These are phyloP conservation scores for Trachelipus rathkii DNA, from an alignment of 1,140 invertebrate species.

Conservation along the genomic window DNA sequence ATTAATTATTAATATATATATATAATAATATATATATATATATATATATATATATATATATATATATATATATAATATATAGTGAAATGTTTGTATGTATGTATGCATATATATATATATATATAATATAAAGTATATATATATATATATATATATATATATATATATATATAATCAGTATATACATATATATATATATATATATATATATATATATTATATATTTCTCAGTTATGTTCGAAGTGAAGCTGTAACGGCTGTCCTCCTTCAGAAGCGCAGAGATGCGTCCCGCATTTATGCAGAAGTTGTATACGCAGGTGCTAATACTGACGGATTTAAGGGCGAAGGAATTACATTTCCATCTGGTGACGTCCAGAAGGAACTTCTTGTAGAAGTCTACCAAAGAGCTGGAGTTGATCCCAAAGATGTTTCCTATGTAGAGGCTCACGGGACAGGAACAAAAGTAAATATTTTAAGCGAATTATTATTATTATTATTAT, in stretches of 20 bases:
- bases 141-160: no score
- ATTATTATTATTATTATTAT: no score
- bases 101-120: not conserved
- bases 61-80: not conserved
- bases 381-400: constrained; percentile 80
- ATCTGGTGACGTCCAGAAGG: constrained; percentile 76
- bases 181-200: no score
- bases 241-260: constrained; percentile 75
- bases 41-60: not conserved
- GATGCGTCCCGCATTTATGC: constrained; percentile 78
- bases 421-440: constrained; percentile 75
- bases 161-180: no score
- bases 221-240: constrained; percentile 79
- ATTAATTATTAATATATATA: no score
- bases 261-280: constrained; percentile 73
- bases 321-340: constrained; percentile 88
- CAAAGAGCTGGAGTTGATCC: constrained; percentile 75
- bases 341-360: constrained; percentile 87
- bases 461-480: constrained; percentile 49
- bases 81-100: no score
- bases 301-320: constrained; percentile 75
- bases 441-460: constrained; percentile 95
- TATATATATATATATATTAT: no score
- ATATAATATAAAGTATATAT: constrained; percentile 1
- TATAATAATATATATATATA: not conserved